Evolutionary conservation across 1,140 invertebrate species (phyloP).

Genomic region (Muscidifurax raptorellus): DNA sequence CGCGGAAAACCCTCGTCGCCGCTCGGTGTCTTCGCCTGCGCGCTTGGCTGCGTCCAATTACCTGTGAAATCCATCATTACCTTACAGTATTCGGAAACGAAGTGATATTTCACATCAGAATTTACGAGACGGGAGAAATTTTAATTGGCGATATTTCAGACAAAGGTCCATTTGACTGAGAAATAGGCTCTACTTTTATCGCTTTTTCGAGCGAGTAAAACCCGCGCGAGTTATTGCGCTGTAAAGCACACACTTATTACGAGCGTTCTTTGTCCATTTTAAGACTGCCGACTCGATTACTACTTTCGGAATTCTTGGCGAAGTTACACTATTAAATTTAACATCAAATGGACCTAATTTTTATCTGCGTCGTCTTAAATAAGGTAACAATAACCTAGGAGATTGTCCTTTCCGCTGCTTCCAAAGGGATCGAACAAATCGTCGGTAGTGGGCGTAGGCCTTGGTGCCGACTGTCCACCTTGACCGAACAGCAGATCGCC

Average conservation of each 20-base stretch:
- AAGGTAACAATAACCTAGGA: slow-evolving; percentile 57
- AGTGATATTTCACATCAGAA: too few relatives aligned
- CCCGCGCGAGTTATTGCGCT: too few relatives aligned
- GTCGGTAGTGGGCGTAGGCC: slow-evolving; percentile 37
- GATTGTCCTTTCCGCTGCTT: slow-evolving; percentile 57
- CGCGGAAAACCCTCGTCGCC: slow-evolving; percentile 75
- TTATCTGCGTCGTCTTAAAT: not conserved
- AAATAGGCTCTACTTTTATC: too few relatives aligned
- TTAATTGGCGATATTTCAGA: too few relatives aligned
- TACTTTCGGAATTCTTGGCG: not conserved
- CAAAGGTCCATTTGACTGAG: too few relatives aligned
- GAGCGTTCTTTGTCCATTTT: not conserved
- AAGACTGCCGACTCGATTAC: not conserved
- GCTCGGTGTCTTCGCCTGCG: slow-evolving; percentile 55
- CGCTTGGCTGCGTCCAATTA: slow-evolving; percentile 57
- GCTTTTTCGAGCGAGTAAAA: too few relatives aligned
- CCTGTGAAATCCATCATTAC: slow-evolving; percentile 52
- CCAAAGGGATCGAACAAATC: slow-evolving; percentile 69
- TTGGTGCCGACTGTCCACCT: not conserved
- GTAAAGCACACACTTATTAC: too few relatives aligned
- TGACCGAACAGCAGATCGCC: slow-evolving; percentile 38
- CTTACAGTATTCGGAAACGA: too few relatives aligned
- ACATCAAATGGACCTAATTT: too few relatives aligned
- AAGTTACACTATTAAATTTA: too few relatives aligned
- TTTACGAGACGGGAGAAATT: too few relatives aligned